These are phyloP conservation scores for Chloroceryle amazona DNA, from an alignment of 2,797 vertebrate genomes.

Conservation along the genomic window DNA sequence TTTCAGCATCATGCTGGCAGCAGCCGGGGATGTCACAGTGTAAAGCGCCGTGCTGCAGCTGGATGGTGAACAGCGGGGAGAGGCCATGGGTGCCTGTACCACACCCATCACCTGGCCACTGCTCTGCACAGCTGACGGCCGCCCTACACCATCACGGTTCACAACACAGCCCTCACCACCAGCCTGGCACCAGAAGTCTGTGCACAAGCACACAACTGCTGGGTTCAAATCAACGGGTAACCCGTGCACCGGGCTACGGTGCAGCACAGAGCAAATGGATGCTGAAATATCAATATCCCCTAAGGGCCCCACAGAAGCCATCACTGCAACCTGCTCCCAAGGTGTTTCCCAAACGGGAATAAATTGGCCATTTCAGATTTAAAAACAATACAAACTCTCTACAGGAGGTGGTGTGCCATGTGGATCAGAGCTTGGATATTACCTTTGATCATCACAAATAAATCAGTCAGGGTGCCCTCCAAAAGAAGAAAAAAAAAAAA, in stretches of 20 bases:
- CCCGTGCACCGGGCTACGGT: background rate
- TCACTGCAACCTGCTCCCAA: background rate
- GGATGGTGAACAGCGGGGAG: rapidly evolving
- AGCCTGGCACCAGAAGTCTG: background rate
- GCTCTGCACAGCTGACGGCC: background rate
- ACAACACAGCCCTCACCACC: background rate
- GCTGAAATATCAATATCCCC: background rate
- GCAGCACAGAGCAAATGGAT: background rate
- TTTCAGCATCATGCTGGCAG: background rate
- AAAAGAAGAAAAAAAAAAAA: background rate
- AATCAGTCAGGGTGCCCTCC: background rate
- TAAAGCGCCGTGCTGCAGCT: background rate
- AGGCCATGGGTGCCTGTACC: background rate
- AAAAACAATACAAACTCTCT: background rate
- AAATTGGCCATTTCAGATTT: background rate
- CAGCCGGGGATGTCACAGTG: background rate
- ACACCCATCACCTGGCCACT: background rate
- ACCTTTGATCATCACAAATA: background rate
- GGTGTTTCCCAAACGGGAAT: background rate
- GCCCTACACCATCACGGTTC: rapidly evolving
- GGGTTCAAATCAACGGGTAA: background rate
- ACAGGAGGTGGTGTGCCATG: background rate
- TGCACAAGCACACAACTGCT: background rate
- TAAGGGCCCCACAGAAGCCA: background rate
- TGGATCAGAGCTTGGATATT: background rate